phyloP scores from a whole-genome alignment of 2,888 invertebrate species.

The Chrysolina oricalcia region DNA sequence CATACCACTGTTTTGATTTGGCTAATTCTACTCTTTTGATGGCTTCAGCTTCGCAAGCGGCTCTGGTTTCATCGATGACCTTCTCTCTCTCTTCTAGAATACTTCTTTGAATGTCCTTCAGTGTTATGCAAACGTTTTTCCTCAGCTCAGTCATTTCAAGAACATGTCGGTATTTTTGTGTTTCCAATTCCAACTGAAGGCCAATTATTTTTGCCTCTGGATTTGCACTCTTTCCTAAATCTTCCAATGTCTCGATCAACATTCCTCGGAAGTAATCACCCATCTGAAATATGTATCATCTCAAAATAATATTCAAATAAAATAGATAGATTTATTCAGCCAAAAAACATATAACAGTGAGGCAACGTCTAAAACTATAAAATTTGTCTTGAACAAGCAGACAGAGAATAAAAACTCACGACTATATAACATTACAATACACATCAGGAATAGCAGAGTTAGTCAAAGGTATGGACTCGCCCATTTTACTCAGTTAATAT shows the following conservation, averaged over 20 bases:
- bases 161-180: constrained; percentile 80
- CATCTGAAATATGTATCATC: constrained; percentile 71
- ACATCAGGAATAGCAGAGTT: too few species aligned
- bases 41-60: constrained; percentile 81
- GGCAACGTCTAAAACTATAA: too few species aligned
- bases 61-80: constrained; percentile 78
- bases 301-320: background rate
- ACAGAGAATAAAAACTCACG: too few species aligned
- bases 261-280: constrained; percentile 81
- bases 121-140: constrained; percentile 66
- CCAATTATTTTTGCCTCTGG: constrained; percentile 77
- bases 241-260: constrained; percentile 79
- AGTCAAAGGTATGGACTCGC: too few species aligned
- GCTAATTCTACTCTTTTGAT: constrained; percentile 83
- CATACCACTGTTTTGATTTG: constrained; percentile 90
- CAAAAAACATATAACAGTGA: too few species aligned
- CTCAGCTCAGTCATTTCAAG: constrained; percentile 81
- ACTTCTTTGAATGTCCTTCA: constrained; percentile 68
- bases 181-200: constrained; percentile 81
- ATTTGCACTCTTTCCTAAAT: constrained; percentile 75
- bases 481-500: too few species aligned
- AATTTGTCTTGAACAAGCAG: too few species aligned
- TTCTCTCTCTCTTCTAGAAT: constrained; percentile 77
- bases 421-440: too few species aligned
- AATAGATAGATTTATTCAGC: too few species aligned